Evolutionary conservation across 2,797 vertebrate species (phyloP), one percentile per base, ranked within the genome.

Genomic region (Perodicticus potto): DNA sequence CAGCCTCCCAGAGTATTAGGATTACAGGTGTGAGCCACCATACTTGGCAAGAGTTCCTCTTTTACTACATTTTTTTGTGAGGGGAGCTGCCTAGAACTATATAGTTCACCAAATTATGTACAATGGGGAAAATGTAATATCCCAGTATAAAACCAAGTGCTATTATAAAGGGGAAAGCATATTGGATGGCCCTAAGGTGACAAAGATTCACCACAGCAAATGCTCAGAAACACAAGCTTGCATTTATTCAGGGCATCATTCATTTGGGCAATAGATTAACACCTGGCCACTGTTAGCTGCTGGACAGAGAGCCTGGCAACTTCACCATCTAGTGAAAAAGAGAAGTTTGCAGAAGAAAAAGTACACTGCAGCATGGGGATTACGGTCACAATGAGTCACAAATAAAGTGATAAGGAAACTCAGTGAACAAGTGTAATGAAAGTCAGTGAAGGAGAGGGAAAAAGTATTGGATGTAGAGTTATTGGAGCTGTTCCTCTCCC

Each of bases 341-440:
- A 67, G 32, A 93, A 77, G 19, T 0, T 29, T 92, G 0, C 43
- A 83, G 91, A 83, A 34, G 19, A 95, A 67, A 59, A 90, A 91
- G 23, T 61, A 67, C 37, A 61, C 7, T 72, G 20, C 32, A 70
- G 6, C n/a, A 20, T 53, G 20, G n/a, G n/a, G n/a, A 81, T 77
- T 80, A 73, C 17, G 34, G 32, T 77, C 72, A 65, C 19, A 70
- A 5, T 82, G 59, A 91, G 20, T 94, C 55, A n/a, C 67, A 34
- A 92, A 53, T 72, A 86, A 80, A 93, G 23, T 89, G 17, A 45
- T 70, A 70, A 89, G 67, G 3, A 89, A 87, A 93, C 32, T 93
- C 23, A 55, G 23, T 65, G 32, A 89, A 63, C 13, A 77, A 14
- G 16, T 85, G 29, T 22, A 43, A 73, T 37, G 43, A 89, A 57